Evolutionary conservation across 2,888 invertebrate genomes (phyloP), one percentile per base, ranked within the genome.

Genomic region (Volucella inflata): DNA sequence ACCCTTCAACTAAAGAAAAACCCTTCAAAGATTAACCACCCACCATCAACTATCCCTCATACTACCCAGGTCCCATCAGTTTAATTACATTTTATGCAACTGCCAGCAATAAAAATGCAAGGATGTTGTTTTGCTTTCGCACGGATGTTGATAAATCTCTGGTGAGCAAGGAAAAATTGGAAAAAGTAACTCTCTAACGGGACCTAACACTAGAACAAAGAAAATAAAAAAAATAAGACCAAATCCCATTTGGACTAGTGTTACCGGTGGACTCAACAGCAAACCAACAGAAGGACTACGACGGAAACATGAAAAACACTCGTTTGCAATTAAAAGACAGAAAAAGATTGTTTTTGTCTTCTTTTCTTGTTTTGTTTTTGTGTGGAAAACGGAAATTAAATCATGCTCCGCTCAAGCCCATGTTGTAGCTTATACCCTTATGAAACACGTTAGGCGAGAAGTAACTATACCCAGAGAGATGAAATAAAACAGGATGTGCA

Each of bases 11-110:
- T 44, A 11, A 40, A 38, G 30, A 40, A 50, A 11, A 38, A 40
- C 21, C 2, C 21, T 14, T 44, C n/a, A 48, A 57, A 59, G 10
- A 10, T 2, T 3, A n/a, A n/a, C 57, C 9, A n/a, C 10, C 48
- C 40, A 9, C 8, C 46, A 40, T 21, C 21, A 14, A 51, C 10
- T 4, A 16, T 30, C 14, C 6, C 30, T 6, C n/a, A n/a, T n/a
- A 30, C 6, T 30, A 6, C 6, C 30, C 6, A 30, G 30, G 4
- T 21, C 38, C 53, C 67, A 40, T 72, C 60, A 72, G 57, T 79
- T 79, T 79, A 84, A 79, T 84, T 84, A 79, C 83, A 79, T 75
- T 79, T 84, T 65, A 59, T 70, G 65, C 70, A 65, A 48, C 84
- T 70, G 67, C 74, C 75, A 75, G 80, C 75, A 70, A 74, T 70